Conservation (phyloP, 2,113 vertebrate genomes). For the Cyprinodon brontotheroides region DNA sequence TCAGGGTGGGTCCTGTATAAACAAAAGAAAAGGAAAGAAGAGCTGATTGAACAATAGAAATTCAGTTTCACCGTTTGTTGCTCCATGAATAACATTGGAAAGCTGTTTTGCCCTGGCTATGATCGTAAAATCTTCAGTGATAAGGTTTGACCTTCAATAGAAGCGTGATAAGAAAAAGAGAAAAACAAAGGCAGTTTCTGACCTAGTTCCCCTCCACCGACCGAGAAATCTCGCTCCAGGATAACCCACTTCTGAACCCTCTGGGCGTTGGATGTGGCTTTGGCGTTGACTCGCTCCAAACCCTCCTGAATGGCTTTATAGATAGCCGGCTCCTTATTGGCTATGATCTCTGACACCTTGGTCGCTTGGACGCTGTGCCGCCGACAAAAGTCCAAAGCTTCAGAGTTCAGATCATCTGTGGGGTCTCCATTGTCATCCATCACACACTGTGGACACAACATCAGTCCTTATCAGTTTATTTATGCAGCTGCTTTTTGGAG, state of each 20-base stretch:
- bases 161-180: not conserved
- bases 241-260: slow-evolving; percentile 79
- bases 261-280: slow-evolving; percentile 75
- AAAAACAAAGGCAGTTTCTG: slow-evolving; percentile 27
- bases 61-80: not conserved
- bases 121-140: not conserved
- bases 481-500: not conserved
- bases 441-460: slow-evolving; percentile 63
- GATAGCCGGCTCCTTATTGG: slow-evolving; percentile 74
- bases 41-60: not conserved
- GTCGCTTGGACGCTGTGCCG: slow-evolving; percentile 43
- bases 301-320: slow-evolving; percentile 78
- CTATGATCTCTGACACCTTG: slow-evolving; percentile 73
- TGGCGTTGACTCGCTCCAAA: slow-evolving; percentile 71
- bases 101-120: too few species aligned
- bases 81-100: too few species aligned
- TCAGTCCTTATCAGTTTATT: not conserved
- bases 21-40: not conserved
- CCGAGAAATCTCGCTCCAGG: slow-evolving; percentile 76
- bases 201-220: slow-evolving; percentile 81
- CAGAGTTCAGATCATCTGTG: slow-evolving; percentile 72
- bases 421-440: slow-evolving; percentile 73
- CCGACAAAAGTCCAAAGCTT: slow-evolving; percentile 68
- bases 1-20: slow-evolving; percentile 82
- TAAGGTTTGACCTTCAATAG: not conserved